Evolutionary conservation across 2,113 vertebrate genomes (phyloP), one percentile per base, ranked within the genome.

Genomic region (Gopherus evgoodei): DNA sequence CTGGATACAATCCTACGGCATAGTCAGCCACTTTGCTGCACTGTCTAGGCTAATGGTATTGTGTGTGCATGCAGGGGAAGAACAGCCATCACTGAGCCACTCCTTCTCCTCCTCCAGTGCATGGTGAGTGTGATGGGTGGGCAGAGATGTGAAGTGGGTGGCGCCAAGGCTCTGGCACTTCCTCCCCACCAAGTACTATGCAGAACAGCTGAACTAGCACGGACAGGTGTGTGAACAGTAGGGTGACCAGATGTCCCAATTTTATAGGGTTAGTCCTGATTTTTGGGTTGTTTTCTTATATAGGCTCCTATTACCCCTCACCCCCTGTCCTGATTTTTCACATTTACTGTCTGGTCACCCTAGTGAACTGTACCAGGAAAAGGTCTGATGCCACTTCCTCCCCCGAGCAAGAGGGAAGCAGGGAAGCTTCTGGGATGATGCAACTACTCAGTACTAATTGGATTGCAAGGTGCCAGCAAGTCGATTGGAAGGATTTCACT

Each of bases 401-500:
- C 8, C 1, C 0, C 0, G 44, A 1, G 75, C 2, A 1, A 11
- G 44, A 59, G 8, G 27, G 59, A 80, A 44, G 42, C 38, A 57
- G 6, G n/a, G 59, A 80, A 44, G 24, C 11, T 27, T 47, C 75
- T 47, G 42, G 42, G 75, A 38, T 22, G 75, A 78, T 44, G 75
- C 22, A 11, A 76, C 22, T 76, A 44, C 42, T 27, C 75, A 29
- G 6, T 78, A 27, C 5, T 25, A 11, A 78, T 12, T 42, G 12
- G 42, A 47, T 6, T 44, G 22, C 11, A 7, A 76, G 12, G 19
- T 11, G n/a, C 8, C n/a, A 72, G 3, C 22, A 72, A 78, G 25
- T 6, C 11, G 6, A 14, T 29, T 47, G 75, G 75, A 44, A 44
- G 11, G 12, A 47, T 78, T 78, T 24, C 42, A 44, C 22, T 78